Evolutionary conservation across 2,113 vertebrate genomes (phyloP), one percentile per base, ranked within the genome.

Genomic region (Panthera tigris): DNA sequence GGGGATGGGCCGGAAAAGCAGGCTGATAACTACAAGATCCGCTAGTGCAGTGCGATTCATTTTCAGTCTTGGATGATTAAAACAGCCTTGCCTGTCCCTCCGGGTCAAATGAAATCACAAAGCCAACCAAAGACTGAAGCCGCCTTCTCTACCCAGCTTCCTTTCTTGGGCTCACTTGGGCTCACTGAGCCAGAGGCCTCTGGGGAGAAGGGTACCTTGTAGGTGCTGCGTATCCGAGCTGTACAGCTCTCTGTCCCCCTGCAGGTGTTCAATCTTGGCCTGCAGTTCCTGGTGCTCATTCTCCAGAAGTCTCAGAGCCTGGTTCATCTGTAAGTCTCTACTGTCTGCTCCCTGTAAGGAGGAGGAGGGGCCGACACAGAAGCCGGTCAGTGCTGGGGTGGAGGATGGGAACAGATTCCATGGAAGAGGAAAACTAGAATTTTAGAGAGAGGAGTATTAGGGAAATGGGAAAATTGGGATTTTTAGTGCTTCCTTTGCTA

Each of bases 171-270:
- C 66, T 76, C 29, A 11, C 19, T 39, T 48, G 48, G 48, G 39
- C 66, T 76, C 19, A 11, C 19, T 80, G 10, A 13, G 81, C 63
- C 36, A 29, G 8, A 57, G n/a, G 45, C 29, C 45, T 61, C 39
- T 1, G 6, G 9, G 69, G 76, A 78, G 84, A 61, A 45, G 50
- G 74, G 1, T 98, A 99, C 99, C 98, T 99, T 98, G 68, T 0
- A 98, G 76, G 66, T 96, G 15, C 73, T 97, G 96, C 78, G 99
- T 97, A 61, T 98, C 98, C 5, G 98, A 94, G 73, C 96, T 98
- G 74, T 98, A 95, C 48, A 88, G 94, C 48, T 99, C 91, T 89
- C 99, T 99, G 97, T 99, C 98, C n/a, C 99, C 97, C 79, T 99
- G 98, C 76, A 99, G 97, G 82, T 97, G 63, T 48, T 98, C 95